These are phyloP conservation scores for Danio kyathit DNA, from an alignment of 2,797 vertebrate genomes.

Conservation along the genomic window DNA sequence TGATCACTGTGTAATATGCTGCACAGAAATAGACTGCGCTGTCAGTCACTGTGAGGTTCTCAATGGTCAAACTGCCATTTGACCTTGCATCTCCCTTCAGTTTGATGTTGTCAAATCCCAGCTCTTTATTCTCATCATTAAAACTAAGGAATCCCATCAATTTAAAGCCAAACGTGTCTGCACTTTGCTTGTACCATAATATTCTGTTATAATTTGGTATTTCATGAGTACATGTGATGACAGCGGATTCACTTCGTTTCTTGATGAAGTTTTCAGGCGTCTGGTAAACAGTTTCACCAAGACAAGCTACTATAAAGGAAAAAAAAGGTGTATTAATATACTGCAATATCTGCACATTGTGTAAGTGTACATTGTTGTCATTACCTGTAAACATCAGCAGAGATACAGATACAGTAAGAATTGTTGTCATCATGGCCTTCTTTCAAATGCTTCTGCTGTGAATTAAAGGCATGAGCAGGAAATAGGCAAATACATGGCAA, in stretches of 20 bases:
- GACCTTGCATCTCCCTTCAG: too few species aligned
- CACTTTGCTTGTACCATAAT: constrained; percentile 48
- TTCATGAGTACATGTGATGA: constrained; percentile 42
- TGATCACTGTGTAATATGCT: too few species aligned
- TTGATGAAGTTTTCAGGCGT: constrained; percentile 25
- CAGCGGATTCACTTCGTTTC: neutral
- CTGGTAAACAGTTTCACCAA: constrained; percentile 26
- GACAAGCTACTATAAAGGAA: neutral
- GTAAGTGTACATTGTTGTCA: neutral
- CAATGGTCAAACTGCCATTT: too few species aligned
- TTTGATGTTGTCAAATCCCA: too few species aligned
- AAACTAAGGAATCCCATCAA: too few species aligned
- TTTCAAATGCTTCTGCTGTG: neutral
- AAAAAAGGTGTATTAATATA: neutral
- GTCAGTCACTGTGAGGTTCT: too few species aligned
- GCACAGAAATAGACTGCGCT: too few species aligned
- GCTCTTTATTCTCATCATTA: too few species aligned
- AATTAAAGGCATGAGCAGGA: neutral
- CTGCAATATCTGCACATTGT: neutral
- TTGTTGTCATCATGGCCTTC: neutral
- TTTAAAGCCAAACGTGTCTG: neutral
- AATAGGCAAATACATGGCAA: neutral
- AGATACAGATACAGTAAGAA: neutral
- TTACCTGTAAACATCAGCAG: constrained; percentile 1
- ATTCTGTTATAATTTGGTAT: neutral